Evolutionary conservation across 2,113 vertebrate species (phyloP).

Genomic region (Murina feae): DNA sequence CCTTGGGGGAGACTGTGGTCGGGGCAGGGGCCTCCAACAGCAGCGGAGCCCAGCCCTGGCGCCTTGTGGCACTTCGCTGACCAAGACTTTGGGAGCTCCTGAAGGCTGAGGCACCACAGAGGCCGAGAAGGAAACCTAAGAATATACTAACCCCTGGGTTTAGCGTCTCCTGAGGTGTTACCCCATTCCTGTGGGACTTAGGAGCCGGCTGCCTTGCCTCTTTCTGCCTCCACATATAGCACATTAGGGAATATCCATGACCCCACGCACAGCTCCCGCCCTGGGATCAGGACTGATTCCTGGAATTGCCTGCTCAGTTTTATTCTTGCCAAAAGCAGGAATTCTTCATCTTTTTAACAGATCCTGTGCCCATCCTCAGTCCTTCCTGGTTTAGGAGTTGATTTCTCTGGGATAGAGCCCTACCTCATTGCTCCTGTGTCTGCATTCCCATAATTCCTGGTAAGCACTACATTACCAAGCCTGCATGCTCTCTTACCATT

Average conservation of each 20-base stretch:
- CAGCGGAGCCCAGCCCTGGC: neutral
- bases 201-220: neutral
- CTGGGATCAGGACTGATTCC: fast-evolving
- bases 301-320: neutral
- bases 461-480: too few relatives aligned
- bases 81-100: neutral
- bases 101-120: neutral
- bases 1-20: neutral
- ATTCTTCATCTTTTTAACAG: neutral
- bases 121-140: neutral
- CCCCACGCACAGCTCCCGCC: fast-evolving
- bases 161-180: neutral
- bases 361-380: fast-evolving
- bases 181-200: neutral
- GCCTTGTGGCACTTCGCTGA: neutral
- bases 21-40: neutral
- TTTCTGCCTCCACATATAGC: fast-evolving
- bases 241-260: fast-evolving
- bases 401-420: neutral
- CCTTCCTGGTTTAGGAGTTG: neutral
- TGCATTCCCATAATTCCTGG: neutral
- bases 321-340: neutral
- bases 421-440: neutral
- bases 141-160: neutral
- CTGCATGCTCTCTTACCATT: fast-evolving